Evolutionary conservation across 2,797 vertebrate genomes (phyloP).

Genomic region (Myotis myotis): DNA sequence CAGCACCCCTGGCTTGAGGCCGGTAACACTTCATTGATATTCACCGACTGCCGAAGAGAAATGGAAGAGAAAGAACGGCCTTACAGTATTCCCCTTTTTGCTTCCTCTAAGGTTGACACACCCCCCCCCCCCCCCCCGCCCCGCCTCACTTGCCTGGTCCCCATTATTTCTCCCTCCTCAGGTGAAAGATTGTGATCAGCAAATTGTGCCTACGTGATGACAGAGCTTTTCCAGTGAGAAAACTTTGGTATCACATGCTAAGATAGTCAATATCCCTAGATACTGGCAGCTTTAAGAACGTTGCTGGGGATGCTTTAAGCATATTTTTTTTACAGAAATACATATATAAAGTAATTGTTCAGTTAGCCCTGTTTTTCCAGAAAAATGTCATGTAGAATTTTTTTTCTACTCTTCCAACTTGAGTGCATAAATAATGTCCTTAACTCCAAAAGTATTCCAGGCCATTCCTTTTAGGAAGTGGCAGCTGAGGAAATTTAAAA

Average conservation of each 20-base stretch:
- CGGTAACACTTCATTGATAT: constrained; percentile 8
- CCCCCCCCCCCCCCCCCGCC: too few species aligned
- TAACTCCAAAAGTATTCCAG: not conserved
- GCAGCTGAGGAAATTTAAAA: not conserved
- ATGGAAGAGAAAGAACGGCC: not conserved
- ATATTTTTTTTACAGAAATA: not conserved
- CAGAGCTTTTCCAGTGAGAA: constrained; percentile 60
- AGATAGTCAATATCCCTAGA: constrained; percentile 30
- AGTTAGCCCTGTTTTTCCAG: constrained; percentile 20
- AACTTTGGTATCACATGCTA: constrained; percentile 20
- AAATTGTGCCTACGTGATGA: constrained; percentile 45
- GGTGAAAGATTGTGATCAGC: constrained; percentile 4
- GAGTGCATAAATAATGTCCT: not conserved
- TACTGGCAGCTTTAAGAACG: constrained; percentile 36
- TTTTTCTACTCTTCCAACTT: not conserved
- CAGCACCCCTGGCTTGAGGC: not conserved
- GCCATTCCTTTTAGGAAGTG: not conserved
- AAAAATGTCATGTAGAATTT: not conserved
- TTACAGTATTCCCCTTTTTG: not conserved
- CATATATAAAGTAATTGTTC: not conserved
- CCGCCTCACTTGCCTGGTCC: not conserved
- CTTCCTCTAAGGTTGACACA: constrained; percentile 15
- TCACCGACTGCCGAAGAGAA: not conserved
- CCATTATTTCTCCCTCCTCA: not conserved
- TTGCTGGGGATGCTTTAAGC: not conserved